Percentiles rank a stretch among this genome's conserved stretches.
Conservation (phyloP, 2,797 vertebrate genomes). For the Phoxinus dragarum region DNA sequence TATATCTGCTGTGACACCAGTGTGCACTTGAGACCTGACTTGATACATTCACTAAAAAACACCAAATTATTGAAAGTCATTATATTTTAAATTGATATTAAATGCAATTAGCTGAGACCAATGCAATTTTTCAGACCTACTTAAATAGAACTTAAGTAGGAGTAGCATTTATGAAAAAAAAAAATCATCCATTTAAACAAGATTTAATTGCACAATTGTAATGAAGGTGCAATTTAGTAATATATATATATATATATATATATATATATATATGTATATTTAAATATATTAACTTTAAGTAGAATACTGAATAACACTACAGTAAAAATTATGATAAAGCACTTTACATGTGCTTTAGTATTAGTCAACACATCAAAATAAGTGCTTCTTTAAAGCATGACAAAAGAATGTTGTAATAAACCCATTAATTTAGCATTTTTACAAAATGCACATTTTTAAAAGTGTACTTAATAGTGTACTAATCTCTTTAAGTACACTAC, state of each 20-base stretch:
- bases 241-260: too few relatives aligned
- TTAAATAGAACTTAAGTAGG: not conserved
- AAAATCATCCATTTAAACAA: too few relatives aligned
- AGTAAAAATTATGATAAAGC: too few relatives aligned
- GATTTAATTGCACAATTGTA: not conserved
- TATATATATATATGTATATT: not conserved
- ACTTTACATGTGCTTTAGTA: not conserved
- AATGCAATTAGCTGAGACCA: not conserved
- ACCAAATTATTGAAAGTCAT: not conserved
- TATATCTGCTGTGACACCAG: not conserved
- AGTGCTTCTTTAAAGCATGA: not conserved
- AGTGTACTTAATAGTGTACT: not conserved
- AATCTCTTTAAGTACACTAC: not conserved
- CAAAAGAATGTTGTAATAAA: not conserved
- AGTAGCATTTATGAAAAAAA: too few relatives aligned
- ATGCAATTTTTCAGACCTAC: not conserved
- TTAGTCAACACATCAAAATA: not conserved
- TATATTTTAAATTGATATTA: not conserved
- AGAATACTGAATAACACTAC: not conserved
- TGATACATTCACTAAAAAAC: not conserved
- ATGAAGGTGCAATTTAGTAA: too few relatives aligned
- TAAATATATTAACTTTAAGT: not conserved
- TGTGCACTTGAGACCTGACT: not conserved
- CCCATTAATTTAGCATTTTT: not conserved
- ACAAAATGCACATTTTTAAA: not conserved